Percentiles rank a stretch among this genome's conserved stretches.
phyloP scores from a whole-genome alignment of 2,888 invertebrate species.

The Mycalesis mineus region DNA sequence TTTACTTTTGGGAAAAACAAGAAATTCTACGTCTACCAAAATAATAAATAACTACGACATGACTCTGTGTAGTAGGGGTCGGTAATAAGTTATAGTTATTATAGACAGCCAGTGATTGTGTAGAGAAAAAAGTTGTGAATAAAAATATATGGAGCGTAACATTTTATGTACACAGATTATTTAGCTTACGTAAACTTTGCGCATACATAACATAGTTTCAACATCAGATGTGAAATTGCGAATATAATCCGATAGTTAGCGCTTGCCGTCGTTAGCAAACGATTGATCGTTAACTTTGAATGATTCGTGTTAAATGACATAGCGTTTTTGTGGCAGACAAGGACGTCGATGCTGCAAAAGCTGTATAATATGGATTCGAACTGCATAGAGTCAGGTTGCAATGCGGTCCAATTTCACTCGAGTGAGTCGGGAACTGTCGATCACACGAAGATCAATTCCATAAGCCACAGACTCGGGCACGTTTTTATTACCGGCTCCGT shows the following conservation, averaged over 20 bases:
- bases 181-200: conserved; percentile 6
- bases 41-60: conserved; percentile 1
- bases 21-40: background rate
- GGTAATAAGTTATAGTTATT: background rate
- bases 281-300: conserved; percentile 31
- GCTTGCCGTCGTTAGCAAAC: conserved; percentile 29
- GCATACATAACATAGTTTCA: conserved; percentile 4
- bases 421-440: background rate
- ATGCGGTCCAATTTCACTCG: background rate
- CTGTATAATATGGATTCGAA: conserved; percentile 12
- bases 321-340: conserved; percentile 33
- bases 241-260: conserved; percentile 16
- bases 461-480: background rate
- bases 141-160: conserved; percentile 2
- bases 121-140: background rate
- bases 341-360: conserved; percentile 28
- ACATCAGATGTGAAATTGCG: conserved; percentile 1
- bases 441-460: background rate
- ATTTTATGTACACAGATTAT: conserved; percentile 1
- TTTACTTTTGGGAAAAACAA: conserved; percentile 3
- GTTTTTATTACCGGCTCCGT: background rate
- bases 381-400: background rate
- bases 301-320: conserved; percentile 29
- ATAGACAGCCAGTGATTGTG: background rate
- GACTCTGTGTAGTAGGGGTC: background rate